Evolutionary conservation across 1,140 invertebrate genomes (phyloP).

Genomic region (Nasonia vitripennis): DNA sequence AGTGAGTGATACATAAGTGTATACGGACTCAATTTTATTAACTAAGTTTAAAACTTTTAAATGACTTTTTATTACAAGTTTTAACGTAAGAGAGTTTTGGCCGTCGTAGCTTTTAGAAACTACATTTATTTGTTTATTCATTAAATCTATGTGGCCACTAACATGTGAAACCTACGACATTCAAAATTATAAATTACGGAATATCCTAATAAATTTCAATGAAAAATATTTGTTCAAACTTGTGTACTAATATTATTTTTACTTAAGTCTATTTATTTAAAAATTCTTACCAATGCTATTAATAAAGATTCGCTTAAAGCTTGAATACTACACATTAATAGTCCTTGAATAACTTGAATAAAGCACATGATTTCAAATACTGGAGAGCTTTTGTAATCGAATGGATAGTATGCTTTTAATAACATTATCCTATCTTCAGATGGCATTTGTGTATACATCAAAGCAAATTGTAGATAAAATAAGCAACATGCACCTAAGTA

Average conservation of each 20-base stretch:
- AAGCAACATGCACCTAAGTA: not conserved
- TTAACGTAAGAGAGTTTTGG: not conserved
- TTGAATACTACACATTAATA: not conserved
- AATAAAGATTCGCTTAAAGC: not conserved
- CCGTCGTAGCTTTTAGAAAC: no score
- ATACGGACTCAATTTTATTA: conserved; percentile 20
- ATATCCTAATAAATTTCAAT: no score
- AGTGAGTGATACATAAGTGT: conserved; percentile 14
- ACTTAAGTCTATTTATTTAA: not conserved
- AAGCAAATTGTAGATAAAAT: not conserved
- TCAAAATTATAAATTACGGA: not conserved
- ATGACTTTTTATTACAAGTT: not conserved
- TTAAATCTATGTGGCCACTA: not conserved
- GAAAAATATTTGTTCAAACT: no score
- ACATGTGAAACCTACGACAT: conserved; percentile 16
- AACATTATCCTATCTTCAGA: not conserved
- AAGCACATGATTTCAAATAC: not conserved
- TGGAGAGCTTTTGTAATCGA: conserved; percentile 29
- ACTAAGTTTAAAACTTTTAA: conserved; percentile 14
- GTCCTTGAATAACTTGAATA: conserved; percentile 13
- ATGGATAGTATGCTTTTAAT: conserved; percentile 22
- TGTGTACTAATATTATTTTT: not conserved
- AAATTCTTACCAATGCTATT: conserved; percentile 2
- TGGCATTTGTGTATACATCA: not conserved
- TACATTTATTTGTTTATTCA: not conserved